Conservation (phyloP, 2,113 vertebrate species). For the Paraplagusia blochii region DNA sequence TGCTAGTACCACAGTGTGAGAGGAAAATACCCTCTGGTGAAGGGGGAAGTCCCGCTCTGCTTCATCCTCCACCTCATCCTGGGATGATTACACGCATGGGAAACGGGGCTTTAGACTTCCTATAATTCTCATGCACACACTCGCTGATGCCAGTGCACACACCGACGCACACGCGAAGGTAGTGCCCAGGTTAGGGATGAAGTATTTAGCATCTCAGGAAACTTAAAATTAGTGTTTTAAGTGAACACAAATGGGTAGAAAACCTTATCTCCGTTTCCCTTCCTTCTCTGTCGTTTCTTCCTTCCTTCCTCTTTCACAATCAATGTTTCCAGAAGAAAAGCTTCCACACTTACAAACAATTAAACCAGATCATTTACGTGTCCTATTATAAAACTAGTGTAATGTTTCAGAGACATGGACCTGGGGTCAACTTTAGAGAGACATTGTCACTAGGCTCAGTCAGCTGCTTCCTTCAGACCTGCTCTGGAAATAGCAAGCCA, state of each 20-base stretch:
- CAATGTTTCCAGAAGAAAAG: no score
- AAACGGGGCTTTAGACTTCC: conserved; percentile 68
- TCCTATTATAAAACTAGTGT: no score
- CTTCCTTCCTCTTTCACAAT: background rate
- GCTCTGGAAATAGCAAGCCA: no score
- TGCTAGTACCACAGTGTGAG: conserved; percentile 66
- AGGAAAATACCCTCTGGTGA: conserved; percentile 73
- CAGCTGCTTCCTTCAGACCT: no score
- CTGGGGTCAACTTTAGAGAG: no score
- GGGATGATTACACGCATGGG: conserved; percentile 73
- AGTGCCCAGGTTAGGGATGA: conserved; percentile 29
- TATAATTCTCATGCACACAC: conserved; percentile 43
- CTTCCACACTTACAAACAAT: no score
- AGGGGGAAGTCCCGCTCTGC: conserved; percentile 71
- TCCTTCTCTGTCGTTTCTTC: background rate
- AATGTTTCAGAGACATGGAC: no score
- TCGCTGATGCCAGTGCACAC: conserved; percentile 29
- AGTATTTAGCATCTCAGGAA: conserved; percentile 49
- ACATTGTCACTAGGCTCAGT: no score
- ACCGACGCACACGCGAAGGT: conserved; percentile 15
- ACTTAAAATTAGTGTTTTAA: conserved; percentile 39
- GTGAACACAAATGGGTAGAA: conserved; percentile 36
- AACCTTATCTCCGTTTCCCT: conserved; percentile 19
- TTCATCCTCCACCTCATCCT: conserved; percentile 70
- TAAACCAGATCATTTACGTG: no score